These are phyloP conservation scores for Sipha flava DNA, from an alignment of 1,140 invertebrate genomes.

Conservation along the genomic window DNA sequence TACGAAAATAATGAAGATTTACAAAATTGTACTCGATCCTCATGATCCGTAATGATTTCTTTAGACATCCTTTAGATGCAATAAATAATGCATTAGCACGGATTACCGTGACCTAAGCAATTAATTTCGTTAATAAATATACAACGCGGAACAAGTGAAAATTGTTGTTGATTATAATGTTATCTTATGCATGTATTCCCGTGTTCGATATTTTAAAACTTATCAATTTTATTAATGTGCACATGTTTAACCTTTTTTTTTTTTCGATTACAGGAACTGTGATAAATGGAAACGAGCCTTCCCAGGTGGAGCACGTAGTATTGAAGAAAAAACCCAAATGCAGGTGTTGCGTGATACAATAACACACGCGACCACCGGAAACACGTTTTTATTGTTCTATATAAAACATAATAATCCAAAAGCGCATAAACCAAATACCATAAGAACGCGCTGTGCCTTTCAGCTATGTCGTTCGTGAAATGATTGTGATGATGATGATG, in stretches of 20 bases:
- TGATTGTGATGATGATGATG: no score
- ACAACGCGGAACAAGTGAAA: no score
- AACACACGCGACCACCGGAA: constrained; percentile 42
- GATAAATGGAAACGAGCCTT: constrained; percentile 50
- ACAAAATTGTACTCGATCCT: no score
- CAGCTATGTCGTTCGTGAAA: constrained; percentile 1
- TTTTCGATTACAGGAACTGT: constrained; percentile 45
- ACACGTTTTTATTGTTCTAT: constrained; percentile 22
- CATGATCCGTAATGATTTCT: no score
- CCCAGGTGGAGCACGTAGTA: constrained; percentile 72
- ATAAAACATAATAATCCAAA: constrained; percentile 23
- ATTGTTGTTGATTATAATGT: no score
- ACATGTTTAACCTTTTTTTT: neutral
- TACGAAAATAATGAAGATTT: no score
- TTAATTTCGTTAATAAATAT: no score
- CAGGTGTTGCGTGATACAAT: constrained; percentile 81
- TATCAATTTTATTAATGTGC: neutral
- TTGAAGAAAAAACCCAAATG: constrained; percentile 85
- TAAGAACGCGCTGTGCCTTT: constrained; percentile 15
- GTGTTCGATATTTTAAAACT: no score
- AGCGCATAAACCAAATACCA: constrained; percentile 21
- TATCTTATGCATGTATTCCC: no score
- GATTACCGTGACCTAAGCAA: no score
- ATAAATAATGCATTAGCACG: no score
- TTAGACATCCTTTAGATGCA: no score